These are phyloP conservation scores for Pyrgus malvae DNA, from an alignment of 2,888 invertebrate genomes.

Conservation along the genomic window DNA sequence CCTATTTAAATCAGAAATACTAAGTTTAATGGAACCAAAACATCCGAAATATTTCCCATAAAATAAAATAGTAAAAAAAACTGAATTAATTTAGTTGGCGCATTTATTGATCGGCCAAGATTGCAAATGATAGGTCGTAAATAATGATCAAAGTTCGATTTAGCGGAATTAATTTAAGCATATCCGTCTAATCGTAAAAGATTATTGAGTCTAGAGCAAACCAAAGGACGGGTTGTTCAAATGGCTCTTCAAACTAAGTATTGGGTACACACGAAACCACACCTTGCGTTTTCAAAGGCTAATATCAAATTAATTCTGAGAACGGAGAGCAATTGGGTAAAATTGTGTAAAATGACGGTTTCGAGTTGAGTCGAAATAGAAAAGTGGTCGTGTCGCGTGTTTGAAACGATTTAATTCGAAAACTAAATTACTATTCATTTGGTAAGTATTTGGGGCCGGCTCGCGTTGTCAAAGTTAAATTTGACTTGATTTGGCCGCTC, in stretches of 20 bases:
- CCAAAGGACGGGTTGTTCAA: slow-evolving; percentile 71
- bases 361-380: slow-evolving; percentile 74
- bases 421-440: slow-evolving; percentile 81
- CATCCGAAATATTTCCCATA: no score
- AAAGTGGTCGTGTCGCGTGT: slow-evolving; percentile 82
- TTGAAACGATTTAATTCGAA: slow-evolving; percentile 78
- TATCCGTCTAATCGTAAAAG: slow-evolving; percentile 60
- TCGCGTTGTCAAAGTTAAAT: slow-evolving; percentile 71
- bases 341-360: slow-evolving; percentile 82
- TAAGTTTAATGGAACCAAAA: no score
- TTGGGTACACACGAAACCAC: slow-evolving; percentile 71
- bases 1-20: no score
- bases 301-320: slow-evolving; percentile 81
- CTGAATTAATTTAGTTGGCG: slow-evolving; percentile 12
- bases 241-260: slow-evolving; percentile 74
- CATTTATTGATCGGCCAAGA: slow-evolving; percentile 12
- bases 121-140: slow-evolving; percentile 26
- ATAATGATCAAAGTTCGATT: slow-evolving; percentile 22
- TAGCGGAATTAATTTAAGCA: slow-evolving; percentile 45
- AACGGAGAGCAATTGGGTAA: slow-evolving; percentile 79
- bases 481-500: slow-evolving; percentile 57
- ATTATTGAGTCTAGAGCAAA: slow-evolving; percentile 66
- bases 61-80: slow-evolving; percentile 11
- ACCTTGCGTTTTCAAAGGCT: slow-evolving; percentile 80
- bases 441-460: slow-evolving; percentile 71